Conservation (phyloP, 1,140 invertebrate species). For the Pararge aegeria region DNA sequence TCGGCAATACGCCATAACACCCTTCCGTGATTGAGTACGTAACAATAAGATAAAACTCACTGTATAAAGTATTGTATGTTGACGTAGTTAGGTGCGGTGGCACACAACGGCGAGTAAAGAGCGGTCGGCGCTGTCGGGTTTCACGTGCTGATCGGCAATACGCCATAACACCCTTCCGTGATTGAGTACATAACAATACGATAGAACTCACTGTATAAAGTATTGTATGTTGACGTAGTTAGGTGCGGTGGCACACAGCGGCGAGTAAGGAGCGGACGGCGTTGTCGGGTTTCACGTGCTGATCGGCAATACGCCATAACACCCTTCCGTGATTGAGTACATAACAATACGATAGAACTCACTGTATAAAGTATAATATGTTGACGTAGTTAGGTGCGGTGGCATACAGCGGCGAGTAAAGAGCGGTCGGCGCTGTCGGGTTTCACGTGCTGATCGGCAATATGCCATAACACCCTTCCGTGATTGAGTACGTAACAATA, state of each 20-base stretch:
- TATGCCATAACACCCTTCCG: no score
- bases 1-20: conserved; percentile 80
- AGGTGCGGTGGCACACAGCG: conserved; percentile 83
- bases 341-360: no score
- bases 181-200: no score
- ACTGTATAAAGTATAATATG: conserved; percentile 94
- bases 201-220: conserved; percentile 92
- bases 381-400: conserved; percentile 92
- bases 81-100: conserved; percentile 90
- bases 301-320: conserved; percentile 80
- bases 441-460: conserved; percentile 69
- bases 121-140: conserved; percentile 67
- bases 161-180: no score
- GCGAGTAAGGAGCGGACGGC: conserved; percentile 84
- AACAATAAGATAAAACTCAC: conserved; percentile 82
- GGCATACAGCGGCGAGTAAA: conserved; percentile 84
- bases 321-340: no score
- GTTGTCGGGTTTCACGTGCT: conserved; percentile 48
- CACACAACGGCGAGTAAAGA: conserved; percentile 84
- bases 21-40: no score
- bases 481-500: no score
- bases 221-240: conserved; percentile 96
- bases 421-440: conserved; percentile 74
- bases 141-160: conserved; percentile 72
- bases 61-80: conserved; percentile 94